Evolutionary conservation across 2,113 vertebrate species (phyloP), one percentile per base, ranked within the genome.

Genomic region (Carassius carassius): DNA sequence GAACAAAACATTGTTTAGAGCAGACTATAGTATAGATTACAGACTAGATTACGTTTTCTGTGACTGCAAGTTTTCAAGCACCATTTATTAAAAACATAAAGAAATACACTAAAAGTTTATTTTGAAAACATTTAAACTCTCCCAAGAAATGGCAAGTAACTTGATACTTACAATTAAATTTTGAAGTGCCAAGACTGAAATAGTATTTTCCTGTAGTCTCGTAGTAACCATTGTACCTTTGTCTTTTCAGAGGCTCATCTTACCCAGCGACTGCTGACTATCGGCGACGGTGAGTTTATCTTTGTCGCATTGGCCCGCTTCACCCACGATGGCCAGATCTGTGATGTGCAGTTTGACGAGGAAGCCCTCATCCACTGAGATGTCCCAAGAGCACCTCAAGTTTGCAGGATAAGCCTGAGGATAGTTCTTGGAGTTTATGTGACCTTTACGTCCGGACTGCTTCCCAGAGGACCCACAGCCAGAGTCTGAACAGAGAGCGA

Each of bases 331-430:
- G 73, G 90, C 92, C 85, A 95, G 54, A 2, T 94, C 92, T 2
- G 91, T 93, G 79, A 95, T 89, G 25, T 91, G 87, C 83, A 94
- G 81, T 84, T 93, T 93, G 17, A 92, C 91, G 83, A 94, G 87
- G 32, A 92, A 86, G 29, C 93, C 93, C 72, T 81, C 87, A n/a
- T 91, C 82, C 56, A 94, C 92, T 0, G 85, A 87, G 81, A 95
- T 95, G 84, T 81, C 91, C 94, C 94, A 96, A n/a, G 73, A 88
- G 78, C 85, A 93, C 1, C 63, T 86, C 23, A 92, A 90, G 83
- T 94, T 82, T 37, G 92, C 78, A 35, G 94, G 94, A 85, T 94
- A 95, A 1, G 92, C 32, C 54, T 92, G 87, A 35, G 93, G 95
- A 87, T 91, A 95, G 41, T 91, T 94, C 82, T 54, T 37, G 5